Base-by-base conservation (phyloP, 2,113 vertebrate genomes). In the Clarias magur region DNA sequence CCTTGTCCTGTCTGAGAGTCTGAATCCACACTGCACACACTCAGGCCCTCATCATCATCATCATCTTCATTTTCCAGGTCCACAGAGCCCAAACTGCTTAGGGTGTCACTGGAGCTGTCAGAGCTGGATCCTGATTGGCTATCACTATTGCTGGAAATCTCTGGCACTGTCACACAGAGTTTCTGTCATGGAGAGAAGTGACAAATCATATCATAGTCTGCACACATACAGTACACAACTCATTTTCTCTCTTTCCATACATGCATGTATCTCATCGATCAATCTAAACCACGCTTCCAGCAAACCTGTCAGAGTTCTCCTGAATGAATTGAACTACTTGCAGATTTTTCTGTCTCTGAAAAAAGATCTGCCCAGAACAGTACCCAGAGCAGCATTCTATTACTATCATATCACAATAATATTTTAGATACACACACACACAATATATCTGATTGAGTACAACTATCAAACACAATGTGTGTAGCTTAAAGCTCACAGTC, bases 111-210 rank as follows among this genome's bases (percentile, higher is more conserved):
- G 60, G 97, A 97, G 88, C 96, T 97, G 90, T 97, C 97, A 27
- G 97, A 98, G 60, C 96, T 95, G 79, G 97, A 97, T 81, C 96
- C 97, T 0, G 97, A 98, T 88, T 97, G 97, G 91, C 96, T 98
- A 91, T 97, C 96, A 0, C 96, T 98, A 91, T 96, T 96, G 93
- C 97, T 97, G 57, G 96, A 97, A 91, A 95, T 96, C 91, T 97
- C 97, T 89, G 95, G 70, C 30, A 94, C 62, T 93, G 96, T 97
- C 91, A 96, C 97, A 86, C 94, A 95, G 90, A 94, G 94, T 89
- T 97, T 96, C 96, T 97, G 83, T 76, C 73, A 89, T 38, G 78
- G 89, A 85, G 42, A 88, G 25, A 81, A 65, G 63, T 68, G 42
- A 90, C 89, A 87, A 48, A 72, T 53, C 85, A 48, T 80, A 75